phyloP scores from a whole-genome alignment of 53 echinoderm and acorn worm species.

The Actinopyga echinites region DNA sequence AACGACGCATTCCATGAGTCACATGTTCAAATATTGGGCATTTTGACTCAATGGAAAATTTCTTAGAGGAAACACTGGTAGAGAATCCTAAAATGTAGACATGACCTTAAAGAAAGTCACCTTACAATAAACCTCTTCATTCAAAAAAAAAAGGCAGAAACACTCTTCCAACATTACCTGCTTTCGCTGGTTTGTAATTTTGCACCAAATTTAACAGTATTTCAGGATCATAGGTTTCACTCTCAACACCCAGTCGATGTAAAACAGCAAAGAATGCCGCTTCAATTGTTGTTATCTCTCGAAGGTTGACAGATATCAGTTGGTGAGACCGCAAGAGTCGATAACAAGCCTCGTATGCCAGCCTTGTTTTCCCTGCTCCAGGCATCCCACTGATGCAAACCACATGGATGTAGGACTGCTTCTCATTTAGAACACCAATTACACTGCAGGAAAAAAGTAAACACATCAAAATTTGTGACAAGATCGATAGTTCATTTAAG shows the following conservation, averaged over 20 bases:
- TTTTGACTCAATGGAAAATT: too few relatives aligned
- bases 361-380: constrained; percentile 87
- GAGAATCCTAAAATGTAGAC: too few relatives aligned
- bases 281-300: constrained; percentile 80
- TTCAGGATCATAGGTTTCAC: constrained; percentile 69
- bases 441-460: constrained; percentile 19
- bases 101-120: too few relatives aligned
- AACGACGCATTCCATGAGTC: too few relatives aligned
- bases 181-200: constrained; percentile 27
- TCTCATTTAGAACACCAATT: constrained; percentile 62
- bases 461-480: neutral
- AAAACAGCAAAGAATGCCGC: constrained; percentile 86
- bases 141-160: too few relatives aligned
- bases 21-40: too few relatives aligned
- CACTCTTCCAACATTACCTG: constrained; percentile 21
- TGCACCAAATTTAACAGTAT: constrained; percentile 61
- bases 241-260: constrained; percentile 69
- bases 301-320: constrained; percentile 77
- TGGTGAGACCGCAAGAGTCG: constrained; percentile 62
- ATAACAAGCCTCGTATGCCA: constrained; percentile 82
- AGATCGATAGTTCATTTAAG: neutral
- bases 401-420: constrained; percentile 62
- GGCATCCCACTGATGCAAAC: constrained; percentile 89
- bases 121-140: too few relatives aligned
- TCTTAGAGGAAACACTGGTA: too few relatives aligned